Conservation (phyloP, 2,797 vertebrate species). For the Scomberomorus guttatus region DNA sequence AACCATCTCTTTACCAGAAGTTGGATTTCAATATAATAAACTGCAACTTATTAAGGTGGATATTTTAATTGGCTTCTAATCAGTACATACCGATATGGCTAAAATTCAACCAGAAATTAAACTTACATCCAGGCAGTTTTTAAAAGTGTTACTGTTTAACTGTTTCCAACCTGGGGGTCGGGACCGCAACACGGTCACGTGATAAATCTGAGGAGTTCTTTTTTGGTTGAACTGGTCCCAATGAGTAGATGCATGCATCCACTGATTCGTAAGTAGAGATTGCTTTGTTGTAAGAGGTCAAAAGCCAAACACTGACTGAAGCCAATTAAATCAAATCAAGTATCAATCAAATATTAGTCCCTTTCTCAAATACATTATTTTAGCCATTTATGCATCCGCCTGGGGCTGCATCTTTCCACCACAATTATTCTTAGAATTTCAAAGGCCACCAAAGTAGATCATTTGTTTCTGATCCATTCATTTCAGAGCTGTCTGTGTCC, state of each 20-base stretch:
- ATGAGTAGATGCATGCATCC: neutral
- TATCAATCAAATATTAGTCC: neutral
- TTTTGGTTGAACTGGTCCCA: neutral
- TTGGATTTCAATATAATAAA: too few species aligned
- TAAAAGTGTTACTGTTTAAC: conserved; percentile 7
- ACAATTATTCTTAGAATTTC: conserved; percentile 20
- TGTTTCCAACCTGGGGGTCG: neutral
- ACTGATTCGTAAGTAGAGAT: neutral
- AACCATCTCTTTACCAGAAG: too few species aligned
- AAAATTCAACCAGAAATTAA: too few species aligned
- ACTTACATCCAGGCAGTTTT: neutral
- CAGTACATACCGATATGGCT: too few species aligned
- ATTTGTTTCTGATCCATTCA: neutral
- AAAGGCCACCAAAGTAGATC: conserved; percentile 29
- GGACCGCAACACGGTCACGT: neutral
- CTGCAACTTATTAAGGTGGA: too few species aligned
- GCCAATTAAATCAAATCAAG: too few species aligned
- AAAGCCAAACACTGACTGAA: neutral
- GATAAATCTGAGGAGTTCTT: neutral
- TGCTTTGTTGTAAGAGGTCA: neutral
- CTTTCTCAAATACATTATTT: neutral
- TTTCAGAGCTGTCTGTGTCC: conserved; percentile 22
- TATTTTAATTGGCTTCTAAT: too few species aligned
- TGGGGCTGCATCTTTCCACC: conserved; percentile 4
- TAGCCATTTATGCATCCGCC: neutral